Evolutionary conservation across 1,140 invertebrate genomes (phyloP), one percentile per base, ranked within the genome.

Genomic region (Asbolus verrucosus): DNA sequence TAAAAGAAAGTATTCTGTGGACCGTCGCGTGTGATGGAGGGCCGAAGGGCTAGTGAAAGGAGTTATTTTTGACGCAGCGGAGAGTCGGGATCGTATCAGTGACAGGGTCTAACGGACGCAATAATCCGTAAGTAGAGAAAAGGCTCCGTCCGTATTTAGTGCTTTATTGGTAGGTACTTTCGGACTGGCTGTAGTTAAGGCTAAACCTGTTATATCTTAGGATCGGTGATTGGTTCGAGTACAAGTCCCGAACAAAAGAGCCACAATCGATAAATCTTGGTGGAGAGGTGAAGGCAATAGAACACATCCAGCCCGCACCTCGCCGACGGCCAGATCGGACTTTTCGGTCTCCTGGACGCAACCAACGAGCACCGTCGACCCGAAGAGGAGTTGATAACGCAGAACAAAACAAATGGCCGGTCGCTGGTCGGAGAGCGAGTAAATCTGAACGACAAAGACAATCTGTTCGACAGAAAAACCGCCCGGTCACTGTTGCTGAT

Each of bases 181-280:
- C 30, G 15, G 54, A 30, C 14, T 54, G 6, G 18, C 11, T 61
- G 67, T 69, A 69, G 67, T 69, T 69, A 62, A 69, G 39, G 31
- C 60, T 30, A 30, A 70, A 65, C 39, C 46, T 70, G 60, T 70
- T 65, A 70, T 70, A 65, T 70, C 61, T 65, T 63, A 65, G 41
- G 21, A 39, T 18, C 30, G n/a, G 60, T 63, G 68, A 70, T 70
- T 70, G 68, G 68, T 70, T 65, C 68, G n/a, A 38, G 15, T 63
- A 30, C 41, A 70, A 31, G 61, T 41, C 59, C 24, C 24, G 61
- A 70, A 70, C 68, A 70, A 70, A 69, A 70, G 68, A 70, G 68
- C 61, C 61, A 70, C 68, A 70, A 70, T 70, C 68, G 46, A 70
- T 70, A 70, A 70, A 70, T 70, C 68, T 70, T 62, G 63, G 30